Conservation (phyloP, 2,888 invertebrate genomes). For the Pyrgus malvae region DNA sequence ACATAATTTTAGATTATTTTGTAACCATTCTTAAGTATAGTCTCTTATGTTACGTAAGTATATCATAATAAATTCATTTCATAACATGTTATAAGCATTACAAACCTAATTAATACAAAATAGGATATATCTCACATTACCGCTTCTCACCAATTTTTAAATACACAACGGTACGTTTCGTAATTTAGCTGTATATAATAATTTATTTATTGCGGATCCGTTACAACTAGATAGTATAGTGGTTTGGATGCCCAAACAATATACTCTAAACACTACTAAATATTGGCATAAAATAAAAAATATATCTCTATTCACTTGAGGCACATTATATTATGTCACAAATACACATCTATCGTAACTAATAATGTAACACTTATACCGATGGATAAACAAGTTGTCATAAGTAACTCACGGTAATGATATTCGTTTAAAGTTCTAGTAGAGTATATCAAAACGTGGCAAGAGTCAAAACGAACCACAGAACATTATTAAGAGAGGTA, state of each 20-base stretch:
- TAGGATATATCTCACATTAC: slow-evolving; percentile 20
- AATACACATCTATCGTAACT: slow-evolving; percentile 29
- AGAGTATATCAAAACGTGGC: slow-evolving; percentile 44
- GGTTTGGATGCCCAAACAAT: slow-evolving; percentile 22
- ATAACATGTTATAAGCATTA: slow-evolving; percentile 22
- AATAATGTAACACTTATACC: slow-evolving; percentile 22
- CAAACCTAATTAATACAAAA: slow-evolving; percentile 26
- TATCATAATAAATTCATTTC: slow-evolving; percentile 28
- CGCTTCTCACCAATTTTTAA: slow-evolving; percentile 14
- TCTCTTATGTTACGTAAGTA: slow-evolving; percentile 22
- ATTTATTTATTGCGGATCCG: slow-evolving; percentile 40
- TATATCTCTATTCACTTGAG: slow-evolving; percentile 43
- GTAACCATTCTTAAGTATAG: slow-evolving; percentile 24
- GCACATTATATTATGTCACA: slow-evolving; percentile 40
- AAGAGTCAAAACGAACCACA: slow-evolving; percentile 42
- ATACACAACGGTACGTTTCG: slow-evolving; percentile 12
- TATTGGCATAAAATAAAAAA: slow-evolving; percentile 46
- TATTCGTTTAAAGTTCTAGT: slow-evolving; percentile 18
- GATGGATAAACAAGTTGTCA: slow-evolving; percentile 19
- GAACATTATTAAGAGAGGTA: no score
- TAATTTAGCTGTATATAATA: slow-evolving; percentile 36
- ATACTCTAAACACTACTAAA: slow-evolving; percentile 37
- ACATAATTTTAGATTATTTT: slow-evolving; percentile 26
- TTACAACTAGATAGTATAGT: slow-evolving; percentile 33
- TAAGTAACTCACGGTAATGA: slow-evolving; percentile 16